phyloP scores from a whole-genome alignment of 37 sponge, comb jelly and placozoan species.

The Agelas oroides region DNA sequence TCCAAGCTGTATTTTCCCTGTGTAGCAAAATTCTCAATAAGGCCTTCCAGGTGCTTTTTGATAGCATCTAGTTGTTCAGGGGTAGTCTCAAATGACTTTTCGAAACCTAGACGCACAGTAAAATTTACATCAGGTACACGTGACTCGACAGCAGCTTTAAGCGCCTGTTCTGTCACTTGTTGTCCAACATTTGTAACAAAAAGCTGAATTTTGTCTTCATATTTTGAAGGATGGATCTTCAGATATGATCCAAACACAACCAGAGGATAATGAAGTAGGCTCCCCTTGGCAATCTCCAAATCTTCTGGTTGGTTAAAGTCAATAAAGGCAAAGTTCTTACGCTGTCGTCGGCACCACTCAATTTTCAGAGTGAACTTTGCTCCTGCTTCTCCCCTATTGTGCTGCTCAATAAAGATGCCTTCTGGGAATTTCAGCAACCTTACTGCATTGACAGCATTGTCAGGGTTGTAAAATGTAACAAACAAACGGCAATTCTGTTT shows the following conservation, averaged over 20 bases:
- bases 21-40: slow-evolving; percentile 16
- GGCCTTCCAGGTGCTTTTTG: background rate
- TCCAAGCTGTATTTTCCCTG: slow-evolving; percentile 12
- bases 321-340: slow-evolving; percentile 46
- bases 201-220: slow-evolving; percentile 18
- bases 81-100: slow-evolving; percentile 48
- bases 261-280: too few species aligned
- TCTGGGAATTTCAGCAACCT: slow-evolving; percentile 1
- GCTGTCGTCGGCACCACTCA: slow-evolving; percentile 59
- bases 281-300: slow-evolving; percentile 5
- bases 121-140: background rate
- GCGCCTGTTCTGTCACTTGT: slow-evolving; percentile 18
- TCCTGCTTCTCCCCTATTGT: too few species aligned
- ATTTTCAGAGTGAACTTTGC: slow-evolving; percentile 41
- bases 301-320: slow-evolving; percentile 16
- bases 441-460: slow-evolving; percentile 28
- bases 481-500: slow-evolving; percentile 1
- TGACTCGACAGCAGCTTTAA: slow-evolving; percentile 24
- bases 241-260: slow-evolving; percentile 1
- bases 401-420: slow-evolving; percentile 7
- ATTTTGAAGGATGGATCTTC: slow-evolving; percentile 31
- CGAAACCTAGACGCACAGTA: slow-evolving; percentile 19
- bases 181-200: slow-evolving; percentile 31
- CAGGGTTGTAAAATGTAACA: slow-evolving; percentile 51
- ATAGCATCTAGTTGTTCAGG: background rate